A percentile compares a stretch with the other conserved stretches of the same genome.
These are phyloP conservation scores for Nicator chloris DNA, from an alignment of 2,113 vertebrate genomes.

Conservation along the genomic window DNA sequence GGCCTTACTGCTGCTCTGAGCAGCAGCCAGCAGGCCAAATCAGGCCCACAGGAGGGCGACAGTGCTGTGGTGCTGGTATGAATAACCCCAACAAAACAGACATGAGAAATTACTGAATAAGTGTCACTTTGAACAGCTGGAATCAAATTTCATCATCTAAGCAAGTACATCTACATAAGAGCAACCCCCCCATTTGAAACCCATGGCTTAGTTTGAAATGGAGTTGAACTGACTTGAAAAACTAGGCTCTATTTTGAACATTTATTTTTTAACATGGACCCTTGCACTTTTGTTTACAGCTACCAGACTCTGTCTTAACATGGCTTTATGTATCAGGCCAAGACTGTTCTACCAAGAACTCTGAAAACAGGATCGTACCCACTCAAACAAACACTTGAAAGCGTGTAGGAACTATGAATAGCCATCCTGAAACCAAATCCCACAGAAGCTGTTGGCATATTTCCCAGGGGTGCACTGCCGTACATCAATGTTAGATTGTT, in stretches of 20 bases:
- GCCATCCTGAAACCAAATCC: background rate
- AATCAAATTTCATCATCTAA: background rate
- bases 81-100: background rate
- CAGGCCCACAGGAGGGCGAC: no score
- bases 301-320: background rate
- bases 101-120: background rate
- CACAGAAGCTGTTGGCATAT: background rate
- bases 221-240: background rate
- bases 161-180: background rate
- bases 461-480: background rate
- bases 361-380: background rate
- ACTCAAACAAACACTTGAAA: background rate
- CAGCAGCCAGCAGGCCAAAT: no score
- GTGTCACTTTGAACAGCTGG: background rate
- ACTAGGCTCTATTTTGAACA: background rate
- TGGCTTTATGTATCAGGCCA: background rate
- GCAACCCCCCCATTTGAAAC: background rate
- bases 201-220: background rate
- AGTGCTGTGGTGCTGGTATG: background rate
- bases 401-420: background rate
- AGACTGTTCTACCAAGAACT: background rate
- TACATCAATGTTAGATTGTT: background rate
- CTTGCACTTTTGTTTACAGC: background rate
- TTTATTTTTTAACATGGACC: background rate
- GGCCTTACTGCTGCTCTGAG: no score